Percentiles rank a stretch among this genome's conserved stretches.
Evolutionary conservation across 1,140 invertebrate species (phyloP).

Genomic region (Saccostrea cuccullata): DNA sequence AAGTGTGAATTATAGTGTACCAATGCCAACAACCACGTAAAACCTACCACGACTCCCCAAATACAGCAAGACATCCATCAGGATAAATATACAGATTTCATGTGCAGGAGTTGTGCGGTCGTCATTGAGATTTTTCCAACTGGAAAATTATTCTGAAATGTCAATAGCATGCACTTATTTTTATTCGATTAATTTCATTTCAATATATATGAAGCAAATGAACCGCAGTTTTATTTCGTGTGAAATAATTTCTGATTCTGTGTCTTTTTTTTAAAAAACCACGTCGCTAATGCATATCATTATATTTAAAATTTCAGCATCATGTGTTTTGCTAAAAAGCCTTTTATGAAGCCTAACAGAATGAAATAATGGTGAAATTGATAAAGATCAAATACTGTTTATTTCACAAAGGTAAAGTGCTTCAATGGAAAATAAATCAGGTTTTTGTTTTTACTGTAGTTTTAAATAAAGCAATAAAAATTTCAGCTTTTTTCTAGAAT

Average conservation of each 20-base stretch:
- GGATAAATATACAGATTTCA: background rate
- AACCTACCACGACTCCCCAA: background rate
- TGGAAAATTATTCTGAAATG: conserved; percentile 5
- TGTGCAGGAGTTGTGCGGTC: background rate
- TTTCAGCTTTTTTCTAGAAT: background rate
- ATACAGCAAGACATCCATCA: background rate
- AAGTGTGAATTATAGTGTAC: background rate
- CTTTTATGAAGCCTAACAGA: background rate
- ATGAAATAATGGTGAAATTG: background rate
- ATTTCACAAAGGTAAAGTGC: background rate
- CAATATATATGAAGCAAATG: background rate
- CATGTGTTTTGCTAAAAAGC: background rate
- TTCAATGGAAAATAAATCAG: background rate
- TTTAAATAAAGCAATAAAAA: background rate
- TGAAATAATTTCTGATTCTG: conserved; percentile 1
- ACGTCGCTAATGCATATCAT: background rate
- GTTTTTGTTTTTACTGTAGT: background rate
- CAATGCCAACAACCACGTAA: background rate
- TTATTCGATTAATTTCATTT: conserved; percentile 11
- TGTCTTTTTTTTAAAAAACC: background rate
- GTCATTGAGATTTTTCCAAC: background rate
- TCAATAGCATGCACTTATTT: background rate
- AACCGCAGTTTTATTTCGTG: conserved; percentile 9
- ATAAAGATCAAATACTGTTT: background rate
- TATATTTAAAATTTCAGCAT: background rate